Evolutionary conservation across 2,797 vertebrate species (phyloP).

Genomic region (Falco berigora): DNA sequence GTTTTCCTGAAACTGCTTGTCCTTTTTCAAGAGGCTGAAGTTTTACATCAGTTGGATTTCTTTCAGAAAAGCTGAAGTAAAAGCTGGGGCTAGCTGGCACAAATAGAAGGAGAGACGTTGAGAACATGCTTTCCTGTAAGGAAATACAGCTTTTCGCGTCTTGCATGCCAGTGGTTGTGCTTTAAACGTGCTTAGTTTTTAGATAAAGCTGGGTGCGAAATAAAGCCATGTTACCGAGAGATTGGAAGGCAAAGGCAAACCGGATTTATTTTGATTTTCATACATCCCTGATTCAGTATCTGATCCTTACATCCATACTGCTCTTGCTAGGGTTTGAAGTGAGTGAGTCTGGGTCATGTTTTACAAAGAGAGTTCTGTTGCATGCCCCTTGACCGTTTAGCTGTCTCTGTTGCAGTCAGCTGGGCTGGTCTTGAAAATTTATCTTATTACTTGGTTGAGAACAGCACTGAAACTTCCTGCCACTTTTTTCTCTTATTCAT

Average conservation of each 20-base stretch:
- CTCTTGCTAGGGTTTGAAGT: not conserved
- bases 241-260: not conserved
- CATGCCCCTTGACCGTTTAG: not conserved
- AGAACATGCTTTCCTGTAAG: not conserved
- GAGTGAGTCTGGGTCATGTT: not conserved
- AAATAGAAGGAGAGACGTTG: not conserved
- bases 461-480: not conserved
- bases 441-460: not conserved
- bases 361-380: not conserved
- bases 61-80: not conserved
- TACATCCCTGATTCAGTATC: not conserved
- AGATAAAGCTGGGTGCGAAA: not conserved
- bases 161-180: not conserved
- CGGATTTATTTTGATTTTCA: not conserved
- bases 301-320: not conserved
- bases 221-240: not conserved
- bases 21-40: not conserved
- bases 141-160: not conserved
- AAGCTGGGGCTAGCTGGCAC: not conserved
- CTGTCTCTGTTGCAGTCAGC: not conserved
- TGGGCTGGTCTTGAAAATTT: not conserved
- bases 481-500: not conserved
- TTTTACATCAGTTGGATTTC: not conserved
- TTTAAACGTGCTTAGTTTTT: not conserved
- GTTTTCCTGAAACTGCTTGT: not conserved